Evolutionary conservation across 2,888 invertebrate genomes (phyloP), one percentile per base, ranked within the genome.

Genomic region (Limnephilus marmoratus): DNA sequence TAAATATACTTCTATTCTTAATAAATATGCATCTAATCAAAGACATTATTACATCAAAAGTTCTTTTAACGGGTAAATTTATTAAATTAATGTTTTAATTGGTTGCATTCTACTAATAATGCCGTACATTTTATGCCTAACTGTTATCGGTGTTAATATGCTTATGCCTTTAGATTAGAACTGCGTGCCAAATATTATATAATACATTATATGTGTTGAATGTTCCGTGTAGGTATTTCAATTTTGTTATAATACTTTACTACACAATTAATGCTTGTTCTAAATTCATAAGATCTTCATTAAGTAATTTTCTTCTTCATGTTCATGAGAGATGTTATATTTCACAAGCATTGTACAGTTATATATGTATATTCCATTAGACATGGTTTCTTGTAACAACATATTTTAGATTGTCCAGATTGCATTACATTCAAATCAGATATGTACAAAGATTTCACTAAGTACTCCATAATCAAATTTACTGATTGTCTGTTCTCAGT

Each of bases 111-210:
- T 80, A 80, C 24, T 24, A 9, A 2, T 68, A 68, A n/a, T 68
- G 68, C 68, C 68, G 68, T 80, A 88, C n/a, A 9, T n/a, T 81
- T 53, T 87, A 34, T 68, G 53, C 68, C 53, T 68, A 87, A 87
- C 86, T 68, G 68, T 68, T 49, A 49, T 87, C 34, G 87, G 18
- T 87, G 87, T 87, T 89, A 91, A 85, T 92, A 90, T 68, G 92
- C 93, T 93, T 93, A 24, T 83, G 93, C 93, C 92, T 93, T 88
- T 93, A 93, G 93, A 53, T 86, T 93, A 93, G 92, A 81, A 53
- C 82, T 41, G 91, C 93, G 93, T 93, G 93, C 93, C 93, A 93
- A 93, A 86, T 91, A 81, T 53, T 24, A 68, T 34, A 37, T 53
- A 68, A 13, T 80, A 15, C 49, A 49, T 49, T 49, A 53, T 87